Percentiles rank a stretch among this genome's conserved stretches.
phyloP scores from a whole-genome alignment of 2,113 vertebrate species.

The Brienomyrus longianalis region DNA sequence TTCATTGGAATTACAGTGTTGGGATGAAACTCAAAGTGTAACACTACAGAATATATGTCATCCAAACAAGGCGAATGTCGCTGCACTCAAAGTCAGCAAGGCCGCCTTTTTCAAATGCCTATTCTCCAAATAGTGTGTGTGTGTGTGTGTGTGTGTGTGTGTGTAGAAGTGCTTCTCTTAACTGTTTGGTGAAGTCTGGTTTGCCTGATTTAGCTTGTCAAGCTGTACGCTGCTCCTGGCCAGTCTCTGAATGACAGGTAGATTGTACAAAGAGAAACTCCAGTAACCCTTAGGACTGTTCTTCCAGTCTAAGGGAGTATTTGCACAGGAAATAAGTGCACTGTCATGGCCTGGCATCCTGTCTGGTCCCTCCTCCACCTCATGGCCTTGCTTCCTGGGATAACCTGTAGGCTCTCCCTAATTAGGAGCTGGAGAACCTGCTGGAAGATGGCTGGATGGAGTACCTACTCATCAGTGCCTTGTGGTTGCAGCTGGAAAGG shows the following conservation, averaged over 20 bases:
- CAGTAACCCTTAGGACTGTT: neutral
- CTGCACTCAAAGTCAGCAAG: neutral
- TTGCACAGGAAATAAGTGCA: neutral
- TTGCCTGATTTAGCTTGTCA: neutral
- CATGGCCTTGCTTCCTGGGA: neutral
- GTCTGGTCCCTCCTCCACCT: neutral
- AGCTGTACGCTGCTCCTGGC: neutral
- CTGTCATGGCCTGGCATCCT: neutral
- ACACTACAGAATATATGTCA: neutral
- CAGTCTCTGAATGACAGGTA: neutral
- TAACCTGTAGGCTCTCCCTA: neutral
- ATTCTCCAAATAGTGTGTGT: neutral
- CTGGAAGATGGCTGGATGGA: neutral
- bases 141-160: neutral
- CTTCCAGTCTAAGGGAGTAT: neutral
- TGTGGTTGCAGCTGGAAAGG: neutral
- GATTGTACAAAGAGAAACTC: neutral
- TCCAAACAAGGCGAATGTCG: neutral
- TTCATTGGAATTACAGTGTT: constrained; percentile 55
- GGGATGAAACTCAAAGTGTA: constrained; percentile 38
- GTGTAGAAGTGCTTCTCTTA: neutral
- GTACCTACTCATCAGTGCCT: neutral
- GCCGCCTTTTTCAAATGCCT: neutral
- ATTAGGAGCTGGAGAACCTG: neutral
- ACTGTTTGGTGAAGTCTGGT: neutral